Conservation (phyloP, 1,140 invertebrate genomes). For the Macrostomum lignano region DNA sequence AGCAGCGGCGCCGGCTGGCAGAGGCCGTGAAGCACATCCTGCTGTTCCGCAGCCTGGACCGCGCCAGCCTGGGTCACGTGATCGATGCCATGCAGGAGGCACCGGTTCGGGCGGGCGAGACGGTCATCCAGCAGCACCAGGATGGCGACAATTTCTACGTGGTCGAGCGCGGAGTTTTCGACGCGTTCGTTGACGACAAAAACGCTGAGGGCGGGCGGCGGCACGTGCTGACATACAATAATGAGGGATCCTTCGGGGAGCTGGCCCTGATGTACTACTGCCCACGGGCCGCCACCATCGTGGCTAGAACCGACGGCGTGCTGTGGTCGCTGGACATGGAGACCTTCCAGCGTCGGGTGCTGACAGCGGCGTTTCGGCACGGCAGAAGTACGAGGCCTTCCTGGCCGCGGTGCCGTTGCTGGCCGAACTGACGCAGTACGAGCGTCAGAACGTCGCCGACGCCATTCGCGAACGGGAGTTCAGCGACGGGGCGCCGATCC, state of each 20-base stretch:
- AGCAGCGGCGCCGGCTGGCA: conserved; percentile 51
- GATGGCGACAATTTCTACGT: conserved; percentile 94
- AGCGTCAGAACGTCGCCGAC: neutral
- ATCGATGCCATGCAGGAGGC: neutral
- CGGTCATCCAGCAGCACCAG: conserved; percentile 73
- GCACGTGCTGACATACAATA: conserved; percentile 27
- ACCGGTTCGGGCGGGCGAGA: conserved; percentile 11
- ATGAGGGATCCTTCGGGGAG: conserved; percentile 64
- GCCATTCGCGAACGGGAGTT: conserved; percentile 31
- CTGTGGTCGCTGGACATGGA: conserved; percentile 53
- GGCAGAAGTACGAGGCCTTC: neutral
- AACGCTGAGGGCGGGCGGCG: neutral
- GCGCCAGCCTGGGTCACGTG: neutral
- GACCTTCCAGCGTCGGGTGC: conserved; percentile 50
- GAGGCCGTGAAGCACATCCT: conserved; percentile 71
- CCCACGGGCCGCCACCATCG: conserved; percentile 53
- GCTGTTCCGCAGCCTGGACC: conserved; percentile 62
- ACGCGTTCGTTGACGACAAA: neutral
- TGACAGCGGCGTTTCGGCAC: conserved; percentile 31
- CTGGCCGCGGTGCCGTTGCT: neutral
- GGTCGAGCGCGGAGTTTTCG: conserved; percentile 35
- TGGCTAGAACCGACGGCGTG: conserved; percentile 40
- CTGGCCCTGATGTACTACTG: conserved; percentile 74
- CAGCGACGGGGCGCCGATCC: conserved; percentile 16
- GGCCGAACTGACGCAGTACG: neutral